Base-by-base conservation (phyloP, 2,797 vertebrate genomes). In the Rhabdomys pumilio region DNA sequence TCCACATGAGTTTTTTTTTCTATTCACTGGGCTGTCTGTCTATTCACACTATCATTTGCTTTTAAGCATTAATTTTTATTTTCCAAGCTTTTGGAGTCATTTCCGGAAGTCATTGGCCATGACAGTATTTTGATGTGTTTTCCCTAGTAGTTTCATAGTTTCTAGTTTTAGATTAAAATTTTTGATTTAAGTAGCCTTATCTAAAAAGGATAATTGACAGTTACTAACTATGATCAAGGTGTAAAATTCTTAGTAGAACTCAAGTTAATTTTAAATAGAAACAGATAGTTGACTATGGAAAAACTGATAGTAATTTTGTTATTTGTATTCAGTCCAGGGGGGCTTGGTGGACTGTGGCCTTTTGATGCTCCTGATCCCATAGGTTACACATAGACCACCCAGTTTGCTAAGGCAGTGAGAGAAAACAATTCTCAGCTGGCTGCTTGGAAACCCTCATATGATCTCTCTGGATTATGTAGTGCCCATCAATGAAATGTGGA, bases 231-330 rank as follows among this genome's bases (percentile, higher is more conserved):
- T 55, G 3, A n/a, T 72, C 34, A 55, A 50, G 34, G 53, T 38
- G 47, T 55, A 53, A 55, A 53, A 86, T 17, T 69, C 34, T 86
- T 55, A 38, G 2, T 72, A 86, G 84, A 72, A 72, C 22, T 26
- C 44, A 8, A 47, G 69, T 95, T 91, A 89, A 75, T 87, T 94
- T 94, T 95, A 95, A 89, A 87, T 6, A n/a, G 72, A 86, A 89
- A 12, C 76, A 55, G 29, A 24, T 72, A 5, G 10, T 38, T 84
- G 7, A 55, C 50, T 79, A 53, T 22, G 55, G n/a, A 81, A 93
- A 59, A 73, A 47, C 67, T 61, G 73, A 63, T 86, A 5, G 17
- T 79, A 87, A 47, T 88, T 90, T 96, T 55, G 63, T 10, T 22
- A 20, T 77, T 3, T 90, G 8, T 88, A 38, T 88, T 9, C 26